Conservation (phyloP, 2,113 vertebrate species). For the Microtus ochrogaster region DNA sequence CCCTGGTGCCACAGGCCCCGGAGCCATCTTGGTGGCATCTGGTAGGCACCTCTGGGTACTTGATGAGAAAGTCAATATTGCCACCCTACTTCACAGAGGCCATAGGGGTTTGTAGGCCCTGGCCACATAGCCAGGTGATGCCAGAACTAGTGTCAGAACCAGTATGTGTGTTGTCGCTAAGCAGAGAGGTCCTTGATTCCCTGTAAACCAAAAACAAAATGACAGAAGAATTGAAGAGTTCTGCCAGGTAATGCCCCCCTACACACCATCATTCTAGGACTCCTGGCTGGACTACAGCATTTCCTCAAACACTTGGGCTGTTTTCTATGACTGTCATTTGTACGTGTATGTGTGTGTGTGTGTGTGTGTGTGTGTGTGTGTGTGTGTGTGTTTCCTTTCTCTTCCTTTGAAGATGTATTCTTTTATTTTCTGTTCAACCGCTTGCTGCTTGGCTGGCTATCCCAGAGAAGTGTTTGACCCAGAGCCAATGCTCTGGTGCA, state of each 20-base stretch:
- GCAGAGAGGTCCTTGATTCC: not conserved
- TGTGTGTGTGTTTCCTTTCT: not conserved
- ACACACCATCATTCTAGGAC: not conserved
- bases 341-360: not conserved
- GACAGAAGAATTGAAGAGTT: not conserved
- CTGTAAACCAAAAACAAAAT: not conserved
- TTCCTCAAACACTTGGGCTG: not conserved
- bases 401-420: conserved; percentile 30
- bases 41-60: conserved; percentile 5
- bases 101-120: not conserved
- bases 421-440: conserved; percentile 33
- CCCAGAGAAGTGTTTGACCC: not conserved
- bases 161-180: not conserved
- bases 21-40: not conserved
- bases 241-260: not conserved
- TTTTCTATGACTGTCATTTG: not conserved
- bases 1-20: not conserved
- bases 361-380: not conserved
- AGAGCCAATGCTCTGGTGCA: not conserved
- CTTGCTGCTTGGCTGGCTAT: conserved; percentile 42
- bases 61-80: not conserved
- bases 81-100: not conserved
- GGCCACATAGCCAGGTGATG: not conserved
- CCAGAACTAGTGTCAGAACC: not conserved
- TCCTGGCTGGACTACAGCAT: not conserved